Conservation (phyloP, 2,888 invertebrate species). For the Scaptomyza caliginosa region DNA sequence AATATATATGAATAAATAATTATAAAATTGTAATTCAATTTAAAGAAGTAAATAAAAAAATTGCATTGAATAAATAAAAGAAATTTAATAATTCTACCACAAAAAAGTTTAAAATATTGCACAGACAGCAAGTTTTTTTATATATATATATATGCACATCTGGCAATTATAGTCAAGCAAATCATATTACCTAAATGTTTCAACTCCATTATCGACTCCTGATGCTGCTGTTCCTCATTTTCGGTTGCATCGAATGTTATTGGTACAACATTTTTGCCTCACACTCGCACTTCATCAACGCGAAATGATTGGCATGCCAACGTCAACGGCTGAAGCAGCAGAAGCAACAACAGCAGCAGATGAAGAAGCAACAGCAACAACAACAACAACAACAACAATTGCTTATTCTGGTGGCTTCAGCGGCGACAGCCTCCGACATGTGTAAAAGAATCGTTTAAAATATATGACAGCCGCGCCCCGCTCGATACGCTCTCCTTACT, state of each 20-base stretch:
- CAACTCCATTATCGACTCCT: conserved; percentile 8
- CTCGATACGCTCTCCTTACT: conserved; percentile 14
- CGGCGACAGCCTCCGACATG: conserved; percentile 75
- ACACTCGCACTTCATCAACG: conserved; percentile 79
- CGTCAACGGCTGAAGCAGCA: conserved; percentile 37
- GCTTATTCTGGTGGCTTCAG: conserved; percentile 50
- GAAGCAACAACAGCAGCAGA: not conserved
- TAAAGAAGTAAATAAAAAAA: no score
- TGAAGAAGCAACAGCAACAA: not conserved
- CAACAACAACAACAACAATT: conserved; percentile 3
- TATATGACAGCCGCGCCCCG: conserved; percentile 72
- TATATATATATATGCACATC: no score
- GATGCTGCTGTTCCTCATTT: conserved; percentile 1
- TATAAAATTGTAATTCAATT: no score
- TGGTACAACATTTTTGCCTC: conserved; percentile 78
- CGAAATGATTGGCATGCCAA: conserved; percentile 79
- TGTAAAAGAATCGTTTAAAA: conserved; percentile 81
- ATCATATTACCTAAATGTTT: conserved; percentile 2
- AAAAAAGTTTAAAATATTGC: no score
- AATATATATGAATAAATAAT: no score
- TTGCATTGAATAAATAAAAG: no score
- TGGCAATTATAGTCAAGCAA: not conserved
- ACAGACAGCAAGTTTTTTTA: no score
- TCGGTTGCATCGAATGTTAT: conserved; percentile 48
- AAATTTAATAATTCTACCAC: no score